Evolutionary conservation across 1,140 invertebrate species (phyloP), one percentile per base, ranked within the genome.

Genomic region (Eumaeus atala): DNA sequence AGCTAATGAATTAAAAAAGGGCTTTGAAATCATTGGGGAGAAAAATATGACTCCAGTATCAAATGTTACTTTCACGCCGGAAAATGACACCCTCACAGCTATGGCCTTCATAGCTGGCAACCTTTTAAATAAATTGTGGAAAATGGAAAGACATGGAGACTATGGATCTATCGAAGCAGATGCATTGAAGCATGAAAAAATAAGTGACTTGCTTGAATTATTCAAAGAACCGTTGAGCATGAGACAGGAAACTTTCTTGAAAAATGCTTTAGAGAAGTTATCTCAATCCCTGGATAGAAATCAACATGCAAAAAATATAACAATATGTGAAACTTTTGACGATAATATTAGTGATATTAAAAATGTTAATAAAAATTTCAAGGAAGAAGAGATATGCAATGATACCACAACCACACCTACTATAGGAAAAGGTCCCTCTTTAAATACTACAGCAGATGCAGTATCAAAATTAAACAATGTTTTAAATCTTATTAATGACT

Each of bases 71-170:
- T 86, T 86, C 53, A 80, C 78, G 6, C 70, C 74, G n/a, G 80
- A 84, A 70, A 86, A 86, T 55, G 83, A 86, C 49, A 84, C 83
- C 4, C 55, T 84, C 16, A 76, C 71, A 21, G 80, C 83, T 49
- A 80, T 86, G 74, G 74, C 80, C 3, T 84, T 70, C 40, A 84
- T 86, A 50, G 83, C 83, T 54, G 83, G 83, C 28, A 84, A 84
- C 69, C 55, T 86, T 33, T 62, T 86, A 16, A 84, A 74, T 62
- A 79, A 80, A 58, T 44, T 86, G 44, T 86, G 83, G 83, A 67
- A 79, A 56, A 76, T 86, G 58, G 76, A 86, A 66, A 81, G 72
- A 60, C 73, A 79, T 37, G 52, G 66, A 0, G 61, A 44, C 16
- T 71, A 71, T 28, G 64, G 59, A 11, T 74, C 73, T 1, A 54